Base-by-base conservation (phyloP, 2,797 vertebrate genomes). In the Silurus lanzhouensis region DNA sequence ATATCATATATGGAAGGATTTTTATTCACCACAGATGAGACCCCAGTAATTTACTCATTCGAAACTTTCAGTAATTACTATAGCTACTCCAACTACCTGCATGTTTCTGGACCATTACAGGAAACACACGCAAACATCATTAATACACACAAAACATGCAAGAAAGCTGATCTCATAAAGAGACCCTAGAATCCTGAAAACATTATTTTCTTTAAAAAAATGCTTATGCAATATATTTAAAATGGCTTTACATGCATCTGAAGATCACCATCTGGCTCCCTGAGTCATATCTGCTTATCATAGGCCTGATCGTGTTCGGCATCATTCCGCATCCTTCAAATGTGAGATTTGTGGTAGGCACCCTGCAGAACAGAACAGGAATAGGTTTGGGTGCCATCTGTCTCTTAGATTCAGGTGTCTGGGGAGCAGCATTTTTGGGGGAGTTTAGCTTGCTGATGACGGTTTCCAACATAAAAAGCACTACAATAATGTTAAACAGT, bases 341-440 rank as follows among this genome's bases (percentile, higher is more conserved):
- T 64, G 60, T 80, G 38, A 60, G 60, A 67, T 27, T 4, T 48
- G 79, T 67, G n/a, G 66, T 81, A 63, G 22, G 44, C 44, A 66
- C 79, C 79, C 79, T 81, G 79, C 63, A 81, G 79, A 81, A 81
- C 66, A 67, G 66, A 44, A 81, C 52, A 81, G 63, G 61, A 44
- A 67, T 67, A 20, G 63, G 63, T 64, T 52, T 67, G 46, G 10
- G 66, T 66, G 63, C 63, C 63, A 81, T 81, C 79, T 81, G 79
- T 67, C 79, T 81, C 61, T 67, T 67, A 52, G 22, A 67, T 81
- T 81, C 44, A 10, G 61, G 61, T 25, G 79, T 27, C 22, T 13
- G 46, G 15, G 5, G 46, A 66, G 46, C n/a, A 52, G 44, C 7
- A 27, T 67, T 67, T 66, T 55, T 58, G 19, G 5, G 19, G 5